Evolutionary conservation across 2,797 vertebrate genomes (phyloP), one percentile per base, ranked within the genome.

Genomic region (Microhierax caerulescens): DNA sequence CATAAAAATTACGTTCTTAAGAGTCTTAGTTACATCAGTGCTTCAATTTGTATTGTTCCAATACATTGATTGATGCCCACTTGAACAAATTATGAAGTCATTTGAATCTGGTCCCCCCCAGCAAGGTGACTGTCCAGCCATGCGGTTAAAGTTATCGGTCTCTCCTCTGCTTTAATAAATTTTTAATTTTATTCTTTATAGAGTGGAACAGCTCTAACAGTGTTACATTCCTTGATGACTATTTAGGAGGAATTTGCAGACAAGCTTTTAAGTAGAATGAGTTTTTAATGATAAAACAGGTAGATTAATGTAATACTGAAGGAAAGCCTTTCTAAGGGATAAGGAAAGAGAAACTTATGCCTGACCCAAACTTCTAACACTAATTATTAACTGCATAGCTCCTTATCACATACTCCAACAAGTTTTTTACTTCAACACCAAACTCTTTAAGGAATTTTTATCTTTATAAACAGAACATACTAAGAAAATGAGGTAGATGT

Each of bases 111-210:
- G 51, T 89, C 43, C 93, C 81, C 48, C 59, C 60, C 59, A 94
- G 70, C 41, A 78, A 89, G 67, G 81, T 87, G 69, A 85, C 47
- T 94, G 69, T 51, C 70, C 28, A 85, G 48, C 18, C 39, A 63
- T 82, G 92, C 9, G 0, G 41, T 72, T 90, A 92, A 70, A 77
- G 74, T 85, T 63, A 91, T 89, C 75, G 77, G 56, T 74, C 54
- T 82, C 22, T 85, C 47, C 73, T 93, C 23, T 5, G 5, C 30
- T 50, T 86, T 84, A 81, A 92, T 94, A 94, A 88, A 96, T 81
- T 41, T 92, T 97, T 94, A 77, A 95, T 96, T 95, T 96, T 83
- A 64, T 86, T 94, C 79, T 90, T 15, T 56, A 56, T 23, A 43
- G 20, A 75, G 27, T 86, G 50, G 13, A 82, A 92, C 73, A 85